These are phyloP conservation scores for Chauna torquata DNA, from an alignment of 2,113 vertebrate genomes.

Conservation along the genomic window DNA sequence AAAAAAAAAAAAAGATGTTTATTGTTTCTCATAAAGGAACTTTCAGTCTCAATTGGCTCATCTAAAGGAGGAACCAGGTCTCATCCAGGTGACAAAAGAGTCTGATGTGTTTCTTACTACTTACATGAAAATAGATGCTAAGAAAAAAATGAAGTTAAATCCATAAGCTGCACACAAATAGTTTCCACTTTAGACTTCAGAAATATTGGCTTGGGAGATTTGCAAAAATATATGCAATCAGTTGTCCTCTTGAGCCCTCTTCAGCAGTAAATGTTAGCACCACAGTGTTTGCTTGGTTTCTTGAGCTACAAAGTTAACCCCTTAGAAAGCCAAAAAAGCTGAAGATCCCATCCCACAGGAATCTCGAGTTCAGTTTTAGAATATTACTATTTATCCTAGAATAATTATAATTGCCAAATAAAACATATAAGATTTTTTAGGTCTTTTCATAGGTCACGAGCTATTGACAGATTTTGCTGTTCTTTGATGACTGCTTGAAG, in stretches of 20 bases:
- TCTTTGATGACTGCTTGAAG: not conserved
- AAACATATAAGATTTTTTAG: not conserved
- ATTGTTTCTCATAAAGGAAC: not conserved
- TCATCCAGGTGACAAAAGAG: not conserved
- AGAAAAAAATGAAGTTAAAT: not conserved
- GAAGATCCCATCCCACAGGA: not conserved
- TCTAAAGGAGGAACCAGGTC: not conserved
- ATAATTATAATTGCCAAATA: not conserved
- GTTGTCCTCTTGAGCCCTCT: not conserved
- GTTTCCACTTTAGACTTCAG: not conserved
- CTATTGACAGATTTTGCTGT: not conserved
- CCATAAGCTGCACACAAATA: not conserved
- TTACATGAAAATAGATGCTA: not conserved
- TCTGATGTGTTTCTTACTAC: not conserved
- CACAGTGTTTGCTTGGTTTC: not conserved
- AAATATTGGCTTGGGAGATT: not conserved
- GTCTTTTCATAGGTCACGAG: not conserved
- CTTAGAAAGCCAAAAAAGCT: not conserved
- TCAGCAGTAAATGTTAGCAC: not conserved
- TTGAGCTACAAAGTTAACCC: not conserved
- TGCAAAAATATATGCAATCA: not conserved
- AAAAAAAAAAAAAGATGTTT: constrained; percentile 26
- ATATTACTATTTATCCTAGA: not conserved
- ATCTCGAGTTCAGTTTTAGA: not conserved
- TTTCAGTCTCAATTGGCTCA: not conserved